phyloP scores from a whole-genome alignment of 2,797 vertebrate species.

The Pseudochaenichthys georgianus region DNA sequence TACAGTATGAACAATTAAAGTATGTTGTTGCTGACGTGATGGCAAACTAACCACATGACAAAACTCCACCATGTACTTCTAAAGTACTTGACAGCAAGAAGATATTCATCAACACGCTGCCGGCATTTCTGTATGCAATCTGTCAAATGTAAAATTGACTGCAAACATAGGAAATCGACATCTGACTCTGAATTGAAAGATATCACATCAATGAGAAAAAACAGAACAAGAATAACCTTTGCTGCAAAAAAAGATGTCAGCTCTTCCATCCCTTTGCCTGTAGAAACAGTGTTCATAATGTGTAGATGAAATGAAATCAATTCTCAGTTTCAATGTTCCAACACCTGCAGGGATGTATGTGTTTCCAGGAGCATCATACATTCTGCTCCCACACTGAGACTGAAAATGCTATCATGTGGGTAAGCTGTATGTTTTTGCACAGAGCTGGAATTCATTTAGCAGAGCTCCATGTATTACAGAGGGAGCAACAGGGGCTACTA shows the following conservation, averaged over 20 bases:
- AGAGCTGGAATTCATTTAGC: slow-evolving; percentile 4
- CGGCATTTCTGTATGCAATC: background rate
- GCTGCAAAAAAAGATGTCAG: background rate
- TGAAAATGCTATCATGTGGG: slow-evolving; percentile 8
- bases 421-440: slow-evolving; percentile 9
- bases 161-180: background rate
- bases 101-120: slow-evolving; percentile 1
- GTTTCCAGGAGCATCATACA: slow-evolving; percentile 6
- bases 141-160: background rate
- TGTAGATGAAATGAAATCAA: background rate
- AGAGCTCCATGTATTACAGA: background rate
- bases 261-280: background rate
- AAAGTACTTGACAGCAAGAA: background rate
- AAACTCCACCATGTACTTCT: background rate
- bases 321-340: background rate
- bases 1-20: background rate
- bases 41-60: background rate
- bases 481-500: slow-evolving; percentile 12
- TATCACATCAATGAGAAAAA: background rate
- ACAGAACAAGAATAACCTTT: background rate
- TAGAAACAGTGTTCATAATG: background rate
- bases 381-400: background rate
- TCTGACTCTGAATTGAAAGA: background rate
- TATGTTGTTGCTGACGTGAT: background rate
- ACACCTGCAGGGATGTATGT: background rate